Percentiles rank a stretch among this genome's conserved stretches.
These are phyloP conservation scores for Drosophila sordidapex DNA, from an alignment of 2,888 invertebrate genomes.

Conservation along the genomic window DNA sequence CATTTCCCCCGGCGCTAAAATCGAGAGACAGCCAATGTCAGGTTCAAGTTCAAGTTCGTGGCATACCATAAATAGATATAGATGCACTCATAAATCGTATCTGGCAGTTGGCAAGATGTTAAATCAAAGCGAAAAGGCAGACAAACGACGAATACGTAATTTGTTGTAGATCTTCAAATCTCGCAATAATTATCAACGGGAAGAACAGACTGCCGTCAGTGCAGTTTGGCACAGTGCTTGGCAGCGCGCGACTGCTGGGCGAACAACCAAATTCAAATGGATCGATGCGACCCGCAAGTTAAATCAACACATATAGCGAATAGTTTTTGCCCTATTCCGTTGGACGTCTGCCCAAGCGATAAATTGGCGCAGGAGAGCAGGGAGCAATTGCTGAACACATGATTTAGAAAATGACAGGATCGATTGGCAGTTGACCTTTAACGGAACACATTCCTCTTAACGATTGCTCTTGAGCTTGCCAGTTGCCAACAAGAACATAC, in stretches of 20 bases:
- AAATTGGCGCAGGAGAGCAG: constrained; percentile 5
- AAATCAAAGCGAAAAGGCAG: constrained; percentile 39
- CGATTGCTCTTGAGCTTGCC: constrained; percentile 2
- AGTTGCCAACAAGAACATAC: not conserved
- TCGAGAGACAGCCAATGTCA: constrained; percentile 48
- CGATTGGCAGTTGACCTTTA: constrained; percentile 39
- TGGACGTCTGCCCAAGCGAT: constrained; percentile 65
- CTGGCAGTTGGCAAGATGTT: constrained; percentile 31
- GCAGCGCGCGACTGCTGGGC: constrained; percentile 19
- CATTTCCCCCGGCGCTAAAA: constrained; percentile 10
- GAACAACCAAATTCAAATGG: constrained; percentile 66
- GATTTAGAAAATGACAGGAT: constrained; percentile 54
- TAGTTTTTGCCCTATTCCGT: constrained; percentile 57
- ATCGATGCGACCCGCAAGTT: constrained; percentile 51
- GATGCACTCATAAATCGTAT: constrained; percentile 55
- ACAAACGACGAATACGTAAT: constrained; percentile 21
- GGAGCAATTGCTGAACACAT: constrained; percentile 14
- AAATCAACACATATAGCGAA: constrained; percentile 30
- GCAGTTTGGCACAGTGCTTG: constrained; percentile 36
- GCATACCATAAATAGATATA: constrained; percentile 32
- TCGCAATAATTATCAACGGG: constrained; percentile 62
- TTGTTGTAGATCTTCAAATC: constrained; percentile 14
- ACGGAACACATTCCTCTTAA: not conserved
- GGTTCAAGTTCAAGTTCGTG: constrained; percentile 66
- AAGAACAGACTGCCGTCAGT: constrained; percentile 26